phyloP scores from a whole-genome alignment of 2,113 vertebrate genomes.

The Clupea harengus region DNA sequence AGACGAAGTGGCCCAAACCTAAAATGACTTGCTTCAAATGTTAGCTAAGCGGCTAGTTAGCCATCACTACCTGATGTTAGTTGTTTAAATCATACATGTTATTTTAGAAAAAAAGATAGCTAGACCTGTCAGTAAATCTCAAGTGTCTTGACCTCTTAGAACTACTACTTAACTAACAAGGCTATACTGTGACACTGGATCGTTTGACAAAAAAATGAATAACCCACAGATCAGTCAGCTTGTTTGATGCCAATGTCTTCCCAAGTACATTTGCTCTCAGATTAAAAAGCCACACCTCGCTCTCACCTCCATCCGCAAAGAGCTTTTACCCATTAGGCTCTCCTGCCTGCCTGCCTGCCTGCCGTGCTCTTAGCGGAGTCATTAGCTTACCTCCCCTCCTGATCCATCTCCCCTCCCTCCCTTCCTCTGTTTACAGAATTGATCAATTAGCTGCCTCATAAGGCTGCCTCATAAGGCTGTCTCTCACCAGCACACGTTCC shows the following conservation, averaged over 20 bases:
- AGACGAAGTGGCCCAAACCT: no score
- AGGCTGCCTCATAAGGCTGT: slow-evolving; percentile 55
- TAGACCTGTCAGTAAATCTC: no score
- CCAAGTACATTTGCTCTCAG: background rate
- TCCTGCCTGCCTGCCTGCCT: background rate
- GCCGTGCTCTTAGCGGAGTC: background rate
- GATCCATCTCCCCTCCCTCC: background rate
- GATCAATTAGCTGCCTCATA: slow-evolving; percentile 67
- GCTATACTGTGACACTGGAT: background rate
- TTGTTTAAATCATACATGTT: no score
- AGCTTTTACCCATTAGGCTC: background rate
- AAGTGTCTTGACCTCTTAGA: no score
- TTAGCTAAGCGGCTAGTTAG: no score
- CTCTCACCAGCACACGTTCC: slow-evolving; percentile 43
- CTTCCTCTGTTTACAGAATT: slow-evolving; percentile 65
- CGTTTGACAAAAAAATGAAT: background rate
- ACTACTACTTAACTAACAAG: no score
- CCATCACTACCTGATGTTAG: no score
- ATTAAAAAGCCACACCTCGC: background rate
- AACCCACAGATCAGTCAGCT: background rate
- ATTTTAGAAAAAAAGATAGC: no score
- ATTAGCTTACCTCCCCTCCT: background rate
- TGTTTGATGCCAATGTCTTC: background rate
- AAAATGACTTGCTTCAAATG: no score
- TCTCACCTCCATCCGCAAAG: background rate